Evolutionary conservation across 2,113 vertebrate species (phyloP).

Genomic region (Orycteropus afer): DNA sequence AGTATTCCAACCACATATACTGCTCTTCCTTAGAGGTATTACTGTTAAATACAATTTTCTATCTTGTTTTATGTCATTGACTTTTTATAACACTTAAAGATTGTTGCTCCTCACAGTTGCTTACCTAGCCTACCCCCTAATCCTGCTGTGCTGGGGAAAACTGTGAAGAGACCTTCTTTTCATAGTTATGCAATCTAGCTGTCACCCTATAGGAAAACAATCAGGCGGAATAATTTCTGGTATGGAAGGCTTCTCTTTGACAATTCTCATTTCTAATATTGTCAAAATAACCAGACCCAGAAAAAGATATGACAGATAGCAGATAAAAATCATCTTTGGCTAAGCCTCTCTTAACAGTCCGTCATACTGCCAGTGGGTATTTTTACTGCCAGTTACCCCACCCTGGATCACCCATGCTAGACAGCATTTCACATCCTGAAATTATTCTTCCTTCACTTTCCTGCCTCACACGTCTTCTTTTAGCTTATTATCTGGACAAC

Average conservation of each 20-base stretch:
- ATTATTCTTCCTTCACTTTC: background rate
- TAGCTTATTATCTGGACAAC: background rate
- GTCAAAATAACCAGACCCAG: background rate
- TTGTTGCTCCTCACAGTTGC: background rate
- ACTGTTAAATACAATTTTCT: background rate
- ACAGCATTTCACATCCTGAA: background rate
- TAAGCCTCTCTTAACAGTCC: background rate
- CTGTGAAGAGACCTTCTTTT: background rate
- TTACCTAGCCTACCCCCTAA: background rate
- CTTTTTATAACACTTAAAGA: background rate
- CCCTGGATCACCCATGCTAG: background rate
- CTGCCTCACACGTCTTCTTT: background rate
- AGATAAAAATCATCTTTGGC: background rate
- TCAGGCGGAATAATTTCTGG: background rate
- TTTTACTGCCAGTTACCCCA: background rate
- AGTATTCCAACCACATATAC: background rate
- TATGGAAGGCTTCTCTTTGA: background rate
- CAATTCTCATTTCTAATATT: background rate
- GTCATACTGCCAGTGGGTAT: background rate
- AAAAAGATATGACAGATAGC: background rate
- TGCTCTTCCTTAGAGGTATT: background rate
- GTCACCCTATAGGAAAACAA: background rate
- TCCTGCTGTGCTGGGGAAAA: background rate
- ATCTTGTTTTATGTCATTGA: background rate
- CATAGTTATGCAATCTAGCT: background rate